Conservation (phyloP, 2,113 vertebrate genomes). For the Microcebus murinus region DNA sequence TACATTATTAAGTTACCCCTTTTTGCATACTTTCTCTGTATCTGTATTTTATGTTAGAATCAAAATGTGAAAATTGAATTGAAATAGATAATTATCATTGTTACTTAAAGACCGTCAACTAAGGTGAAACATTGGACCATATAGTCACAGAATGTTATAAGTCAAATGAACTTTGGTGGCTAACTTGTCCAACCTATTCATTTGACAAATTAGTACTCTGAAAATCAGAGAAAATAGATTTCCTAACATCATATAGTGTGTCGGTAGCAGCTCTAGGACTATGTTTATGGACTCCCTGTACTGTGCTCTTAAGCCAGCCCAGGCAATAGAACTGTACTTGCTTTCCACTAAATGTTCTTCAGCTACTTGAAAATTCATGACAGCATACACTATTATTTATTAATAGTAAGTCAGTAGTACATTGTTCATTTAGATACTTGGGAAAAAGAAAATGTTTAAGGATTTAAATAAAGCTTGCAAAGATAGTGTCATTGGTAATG, state of each 20-base stretch:
- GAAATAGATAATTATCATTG: not conserved
- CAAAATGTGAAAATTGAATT: not conserved
- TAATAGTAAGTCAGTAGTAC: not conserved
- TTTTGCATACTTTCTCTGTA: not conserved
- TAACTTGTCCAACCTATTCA: not conserved
- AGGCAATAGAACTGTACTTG: not conserved
- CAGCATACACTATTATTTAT: not conserved
- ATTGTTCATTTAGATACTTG: not conserved
- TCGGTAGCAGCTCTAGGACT: not conserved
- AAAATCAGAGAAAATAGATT: not conserved
- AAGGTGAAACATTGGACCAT: not conserved
- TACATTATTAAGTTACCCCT: not conserved
- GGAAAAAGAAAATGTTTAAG: not conserved
- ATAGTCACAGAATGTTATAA: not conserved
- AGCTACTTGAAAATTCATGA: conserved; percentile 28
- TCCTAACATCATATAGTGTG: not conserved
- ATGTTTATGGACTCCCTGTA: not conserved
- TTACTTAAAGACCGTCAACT: not conserved
- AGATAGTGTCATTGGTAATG: not conserved
- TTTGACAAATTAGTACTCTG: not conserved
- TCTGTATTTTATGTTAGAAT: not conserved
- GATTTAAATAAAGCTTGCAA: not conserved
- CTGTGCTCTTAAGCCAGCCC: not conserved
- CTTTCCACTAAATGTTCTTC: not conserved
- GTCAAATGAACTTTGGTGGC: not conserved